Evolutionary conservation across 2,113 vertebrate genomes (phyloP).

Genomic region (Neolamprologus toae): DNA sequence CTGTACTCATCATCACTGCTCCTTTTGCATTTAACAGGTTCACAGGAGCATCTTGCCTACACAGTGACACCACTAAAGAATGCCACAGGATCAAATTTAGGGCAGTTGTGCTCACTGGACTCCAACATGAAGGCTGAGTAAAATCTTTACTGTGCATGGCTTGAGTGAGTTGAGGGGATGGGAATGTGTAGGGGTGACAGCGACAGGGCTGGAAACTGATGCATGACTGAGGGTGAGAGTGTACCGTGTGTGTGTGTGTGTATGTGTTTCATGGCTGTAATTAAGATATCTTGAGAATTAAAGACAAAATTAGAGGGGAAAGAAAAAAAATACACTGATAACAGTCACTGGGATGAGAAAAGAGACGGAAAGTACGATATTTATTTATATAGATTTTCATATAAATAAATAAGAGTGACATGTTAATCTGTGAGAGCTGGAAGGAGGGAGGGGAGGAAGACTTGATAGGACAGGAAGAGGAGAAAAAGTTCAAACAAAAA

Average conservation of each 20-base stretch:
- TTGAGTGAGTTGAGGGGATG: slow-evolving; percentile 34
- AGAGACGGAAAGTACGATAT: slow-evolving; percentile 21
- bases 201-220: slow-evolving; percentile 47
- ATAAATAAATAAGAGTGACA: slow-evolving; percentile 62
- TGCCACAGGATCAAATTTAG: slow-evolving; percentile 63
- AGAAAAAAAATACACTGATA: slow-evolving; percentile 29
- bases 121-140: slow-evolving; percentile 51
- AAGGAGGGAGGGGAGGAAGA: slow-evolving; percentile 25
- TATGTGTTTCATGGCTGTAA: slow-evolving; percentile 5
- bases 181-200: slow-evolving; percentile 41
- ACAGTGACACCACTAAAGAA: slow-evolving; percentile 20
- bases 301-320: slow-evolving; percentile 38
- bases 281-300: slow-evolving; percentile 34
- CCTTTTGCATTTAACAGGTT: slow-evolving; percentile 7
- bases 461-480: slow-evolving; percentile 50
- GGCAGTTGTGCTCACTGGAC: slow-evolving; percentile 73
- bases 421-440: slow-evolving; percentile 47
- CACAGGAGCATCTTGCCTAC: slow-evolving; percentile 11
- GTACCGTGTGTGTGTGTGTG: not conserved
- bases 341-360: slow-evolving; percentile 55
- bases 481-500: slow-evolving; percentile 41
- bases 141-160: slow-evolving; percentile 33
- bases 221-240: slow-evolving; percentile 37
- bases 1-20: slow-evolving; percentile 3
- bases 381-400: slow-evolving; percentile 60